Evolutionary conservation across 2,888 invertebrate genomes (phyloP), one percentile per base, ranked within the genome.

Genomic region (Tridacna gigas): DNA sequence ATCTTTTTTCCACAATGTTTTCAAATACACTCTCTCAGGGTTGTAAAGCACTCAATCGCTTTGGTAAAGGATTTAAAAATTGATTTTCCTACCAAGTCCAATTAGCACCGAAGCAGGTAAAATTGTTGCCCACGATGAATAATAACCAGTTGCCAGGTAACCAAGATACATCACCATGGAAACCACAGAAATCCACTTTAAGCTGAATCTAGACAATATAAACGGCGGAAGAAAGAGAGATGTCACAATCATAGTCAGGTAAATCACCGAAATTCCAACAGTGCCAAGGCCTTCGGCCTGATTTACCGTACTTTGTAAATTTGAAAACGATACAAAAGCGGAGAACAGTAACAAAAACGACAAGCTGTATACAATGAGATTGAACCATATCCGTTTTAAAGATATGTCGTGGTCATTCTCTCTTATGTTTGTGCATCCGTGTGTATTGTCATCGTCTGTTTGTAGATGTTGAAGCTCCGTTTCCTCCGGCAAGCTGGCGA

Each of bases 131-230:
- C 69, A 69, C 15, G 69, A 12, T 28, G 69, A 18, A 25, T 69
- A 69, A 13, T 45, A 69, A 15, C 69, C 69, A 18, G 69, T 69
- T 69, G 69, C 69, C 22, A 69, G 3, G 69, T 45, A 69, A 28
- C 18, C 69, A 28, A 20, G 18, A 37, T 69, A 69, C 20, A 12
- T 69, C 15, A 69, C 28, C 13, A 69, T 69, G 3, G 69, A 69
- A 20, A 28, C 69, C 11, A 69, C 45, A 3, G 47, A 15, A 37
- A 69, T 69, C 69, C 69, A 12, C 22, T 69, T 69, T 20, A 69
- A 20, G 37, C 28, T 13, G 20, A 69, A 69, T 13, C 13, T 69
- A 1, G 69, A 26, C 26, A 69, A 2, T 20, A 37, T 18, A 69
- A 69, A 1, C 15, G 69, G 69, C 15, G 20, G 37, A 5, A 69